phyloP scores from a whole-genome alignment of 2,113 vertebrate genomes.

The Sus scrofa region T2T-Sscrofa CM000813.6:83806001-83806500 shows the following conservation, averaged over 20 bases:
- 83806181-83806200: not conserved
- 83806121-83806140: not conserved
- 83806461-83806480: not conserved
- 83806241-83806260: not conserved
- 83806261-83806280: not conserved
- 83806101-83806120: not conserved
- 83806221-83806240: not conserved
- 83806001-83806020: too few relatives aligned
- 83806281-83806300: not conserved
- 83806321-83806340: not conserved
- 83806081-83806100: rapidly evolving
- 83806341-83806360: not conserved
- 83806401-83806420: rapidly evolving
- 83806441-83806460: rapidly evolving
- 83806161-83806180: not conserved
- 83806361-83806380: rapidly evolving
- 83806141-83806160: not conserved
- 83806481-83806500: not conserved
- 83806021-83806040: rapidly evolving
- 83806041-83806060: not conserved
- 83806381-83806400: rapidly evolving
- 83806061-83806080: not conserved
- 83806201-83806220: not conserved
- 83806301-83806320: not conserved
- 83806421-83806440: rapidly evolving